Conservation (phyloP, 2,113 vertebrate species). For the Mus spicilegus region DNA sequence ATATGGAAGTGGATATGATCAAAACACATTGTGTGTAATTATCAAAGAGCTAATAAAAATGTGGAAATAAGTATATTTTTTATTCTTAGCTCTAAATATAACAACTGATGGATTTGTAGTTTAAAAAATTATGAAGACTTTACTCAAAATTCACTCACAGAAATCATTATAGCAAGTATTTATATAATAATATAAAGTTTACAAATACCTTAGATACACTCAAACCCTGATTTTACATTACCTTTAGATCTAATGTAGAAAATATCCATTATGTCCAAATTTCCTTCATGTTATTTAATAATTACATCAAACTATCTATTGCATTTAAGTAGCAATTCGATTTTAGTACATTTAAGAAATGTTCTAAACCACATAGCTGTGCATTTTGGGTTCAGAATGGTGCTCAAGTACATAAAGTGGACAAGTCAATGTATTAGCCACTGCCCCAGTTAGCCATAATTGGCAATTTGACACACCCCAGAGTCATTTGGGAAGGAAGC, state of each 20-base stretch:
- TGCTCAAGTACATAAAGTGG: neutral
- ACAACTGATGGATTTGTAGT: neutral
- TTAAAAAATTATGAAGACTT: neutral
- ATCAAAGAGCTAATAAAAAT: neutral
- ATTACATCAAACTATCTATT: neutral
- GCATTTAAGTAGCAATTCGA: neutral
- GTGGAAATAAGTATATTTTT: neutral
- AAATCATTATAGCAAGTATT: slow-evolving; percentile 17
- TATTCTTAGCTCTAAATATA: neutral
- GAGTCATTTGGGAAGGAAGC: neutral
- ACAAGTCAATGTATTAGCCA: neutral
- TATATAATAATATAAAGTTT: neutral
- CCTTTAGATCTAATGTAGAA: neutral
- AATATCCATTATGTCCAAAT: neutral
- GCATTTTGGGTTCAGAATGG: neutral
- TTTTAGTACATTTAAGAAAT: slow-evolving; percentile 24
- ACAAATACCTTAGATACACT: neutral
- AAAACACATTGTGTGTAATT: neutral
- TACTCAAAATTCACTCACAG: neutral
- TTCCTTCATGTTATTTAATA: slow-evolving; percentile 15
- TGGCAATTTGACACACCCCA: neutral
- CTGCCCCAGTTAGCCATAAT: neutral
- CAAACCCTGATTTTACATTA: neutral
- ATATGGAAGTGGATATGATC: neutral
- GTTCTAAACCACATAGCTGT: neutral